phyloP scores from a whole-genome alignment of 2,888 invertebrate genomes.

The Meghimatium bilineatum region DNA sequence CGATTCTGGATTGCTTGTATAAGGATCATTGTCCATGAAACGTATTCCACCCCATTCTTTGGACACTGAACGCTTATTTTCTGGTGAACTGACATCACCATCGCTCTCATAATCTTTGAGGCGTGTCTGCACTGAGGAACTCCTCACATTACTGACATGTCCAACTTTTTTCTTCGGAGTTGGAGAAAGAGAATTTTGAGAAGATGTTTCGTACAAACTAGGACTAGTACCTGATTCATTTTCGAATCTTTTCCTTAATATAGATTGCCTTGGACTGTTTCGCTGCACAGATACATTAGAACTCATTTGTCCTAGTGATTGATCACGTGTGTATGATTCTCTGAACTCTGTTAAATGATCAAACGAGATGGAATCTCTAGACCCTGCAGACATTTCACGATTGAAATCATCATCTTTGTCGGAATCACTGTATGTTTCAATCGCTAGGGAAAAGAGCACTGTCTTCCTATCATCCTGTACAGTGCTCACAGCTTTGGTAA shows the following conservation, averaged over 20 bases:
- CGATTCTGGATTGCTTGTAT: constrained; percentile 40
- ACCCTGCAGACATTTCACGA: constrained; percentile 23
- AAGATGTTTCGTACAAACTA: not conserved
- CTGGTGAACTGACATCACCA: not conserved
- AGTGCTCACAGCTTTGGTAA: constrained; percentile 58
- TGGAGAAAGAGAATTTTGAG: constrained; percentile 8
- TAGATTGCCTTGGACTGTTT: constrained; percentile 10
- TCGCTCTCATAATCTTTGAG: not conserved
- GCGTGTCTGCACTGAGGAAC: not conserved
- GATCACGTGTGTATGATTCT: constrained; percentile 27
- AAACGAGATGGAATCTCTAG: constrained; percentile 25
- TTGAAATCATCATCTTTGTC: constrained; percentile 26
- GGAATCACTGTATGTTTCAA: constrained; percentile 37
- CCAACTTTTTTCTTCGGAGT: constrained; percentile 19
- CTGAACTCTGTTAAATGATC: constrained; percentile 32
- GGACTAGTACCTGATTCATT: not conserved
- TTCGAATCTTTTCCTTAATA: constrained; percentile 26
- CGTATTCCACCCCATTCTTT: constrained; percentile 31
- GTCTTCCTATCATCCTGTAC: constrained; percentile 33
- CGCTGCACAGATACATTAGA: constrained; percentile 8
- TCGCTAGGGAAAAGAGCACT: constrained; percentile 16
- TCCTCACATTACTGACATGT: constrained; percentile 2
- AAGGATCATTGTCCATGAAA: constrained; percentile 33
- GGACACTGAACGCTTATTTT: not conserved
- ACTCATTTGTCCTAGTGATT: constrained; percentile 33